Evolutionary conservation across 2,113 vertebrate genomes (phyloP).

Genomic region (Cololabis saira): DNA sequence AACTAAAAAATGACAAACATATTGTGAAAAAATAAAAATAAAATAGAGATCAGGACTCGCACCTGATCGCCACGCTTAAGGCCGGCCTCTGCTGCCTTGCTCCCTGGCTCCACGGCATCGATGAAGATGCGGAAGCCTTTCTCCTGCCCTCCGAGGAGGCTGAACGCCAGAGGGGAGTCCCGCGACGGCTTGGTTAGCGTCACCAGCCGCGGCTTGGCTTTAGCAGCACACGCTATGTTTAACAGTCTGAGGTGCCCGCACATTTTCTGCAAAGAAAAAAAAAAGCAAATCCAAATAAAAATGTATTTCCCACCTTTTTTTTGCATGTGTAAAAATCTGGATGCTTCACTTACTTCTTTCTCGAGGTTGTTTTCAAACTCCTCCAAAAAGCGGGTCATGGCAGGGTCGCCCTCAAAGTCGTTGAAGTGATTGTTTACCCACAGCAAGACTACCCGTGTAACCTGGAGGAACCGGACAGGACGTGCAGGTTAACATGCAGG

Average conservation of each 20-base stretch:
- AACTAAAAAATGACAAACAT: too few species aligned
- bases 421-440: conserved; percentile 99
- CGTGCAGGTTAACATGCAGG: too few species aligned
- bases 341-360: conserved; percentile 86
- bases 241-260: conserved; percentile 96
- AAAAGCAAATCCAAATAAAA: not conserved
- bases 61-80: conserved; percentile 98
- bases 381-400: conserved; percentile 97
- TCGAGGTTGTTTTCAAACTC: conserved; percentile 99
- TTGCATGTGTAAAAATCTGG: not conserved
- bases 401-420: conserved; percentile 97
- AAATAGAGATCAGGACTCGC: not conserved
- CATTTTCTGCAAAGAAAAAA: conserved; percentile 89
- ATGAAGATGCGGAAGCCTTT: conserved; percentile 97
- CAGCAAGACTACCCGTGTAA: conserved; percentile 98
- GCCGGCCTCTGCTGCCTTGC: conserved; percentile 94
- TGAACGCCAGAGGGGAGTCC: conserved; percentile 94
- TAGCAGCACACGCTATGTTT: conserved; percentile 98
- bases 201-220: conserved; percentile 94
- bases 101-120: conserved; percentile 92
- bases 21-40: too few species aligned
- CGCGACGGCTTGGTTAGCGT: conserved; percentile 94
- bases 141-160: conserved; percentile 94
- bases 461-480: conserved; percentile 78
- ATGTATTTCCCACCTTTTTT: fast-evolving